phyloP scores from a whole-genome alignment of 2,888 invertebrate species.

The Dolomedes plantarius region DNA sequence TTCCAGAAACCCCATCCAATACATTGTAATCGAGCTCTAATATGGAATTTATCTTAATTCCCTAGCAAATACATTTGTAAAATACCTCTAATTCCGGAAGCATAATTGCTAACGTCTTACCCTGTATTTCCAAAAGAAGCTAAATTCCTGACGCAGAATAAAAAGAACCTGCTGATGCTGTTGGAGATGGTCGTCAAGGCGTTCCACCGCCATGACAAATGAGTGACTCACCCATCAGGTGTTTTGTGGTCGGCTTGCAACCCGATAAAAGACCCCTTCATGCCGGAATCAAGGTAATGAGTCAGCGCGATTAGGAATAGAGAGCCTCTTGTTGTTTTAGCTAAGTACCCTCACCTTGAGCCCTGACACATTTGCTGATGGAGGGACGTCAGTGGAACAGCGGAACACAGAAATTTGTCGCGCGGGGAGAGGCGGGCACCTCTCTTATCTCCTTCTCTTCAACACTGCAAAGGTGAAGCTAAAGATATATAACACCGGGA shows the following conservation, averaged over 20 bases:
- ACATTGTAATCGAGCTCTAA: too few species aligned
- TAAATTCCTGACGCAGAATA: too few species aligned
- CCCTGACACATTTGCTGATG: slow-evolving; percentile 42
- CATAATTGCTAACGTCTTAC: too few species aligned
- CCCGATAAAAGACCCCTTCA: slow-evolving; percentile 17
- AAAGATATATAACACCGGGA: too few species aligned
- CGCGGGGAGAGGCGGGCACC: too few species aligned
- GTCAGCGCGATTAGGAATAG: slow-evolving; percentile 49
- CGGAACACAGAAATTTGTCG: slow-evolving; percentile 7
- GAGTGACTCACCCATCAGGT: slow-evolving; percentile 5
- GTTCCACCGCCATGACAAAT: slow-evolving; percentile 30
- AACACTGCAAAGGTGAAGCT: too few species aligned
- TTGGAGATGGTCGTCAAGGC: neutral
- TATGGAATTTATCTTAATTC: too few species aligned
- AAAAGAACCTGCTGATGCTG: too few species aligned
- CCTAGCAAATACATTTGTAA: too few species aligned
- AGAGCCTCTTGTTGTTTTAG: slow-evolving; percentile 46
- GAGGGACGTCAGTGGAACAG: slow-evolving; percentile 38
- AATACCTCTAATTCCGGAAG: too few species aligned
- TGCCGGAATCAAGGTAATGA: slow-evolving; percentile 28
- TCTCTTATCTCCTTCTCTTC: neutral
- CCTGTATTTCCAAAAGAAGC: too few species aligned
- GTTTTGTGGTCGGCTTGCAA: slow-evolving; percentile 12
- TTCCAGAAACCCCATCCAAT: too few species aligned
- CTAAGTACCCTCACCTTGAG: slow-evolving; percentile 45